Percentiles rank a stretch among this genome's conserved stretches.
Evolutionary conservation across 2,888 invertebrate genomes (phyloP).

Genomic region (Alsophila aescularia): DNA sequence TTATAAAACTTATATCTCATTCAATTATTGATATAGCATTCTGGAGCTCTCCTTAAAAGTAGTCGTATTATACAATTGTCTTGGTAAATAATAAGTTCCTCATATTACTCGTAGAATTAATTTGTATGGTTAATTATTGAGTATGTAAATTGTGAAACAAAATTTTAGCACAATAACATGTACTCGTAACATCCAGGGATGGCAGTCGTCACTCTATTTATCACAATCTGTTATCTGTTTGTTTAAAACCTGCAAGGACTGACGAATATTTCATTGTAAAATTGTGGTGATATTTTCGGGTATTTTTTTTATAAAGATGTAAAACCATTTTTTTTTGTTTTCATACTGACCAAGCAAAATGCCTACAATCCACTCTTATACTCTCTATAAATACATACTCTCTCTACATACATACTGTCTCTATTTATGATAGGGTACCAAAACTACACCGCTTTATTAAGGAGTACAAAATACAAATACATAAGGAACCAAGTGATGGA

Average conservation of each 20-base stretch:
- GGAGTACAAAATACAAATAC: no score
- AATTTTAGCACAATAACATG: slow-evolving; percentile 17
- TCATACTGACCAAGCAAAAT: not conserved
- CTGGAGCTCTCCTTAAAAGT: slow-evolving; percentile 24
- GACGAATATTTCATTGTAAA: slow-evolving; percentile 74
- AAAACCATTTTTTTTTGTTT: slow-evolving; percentile 42
- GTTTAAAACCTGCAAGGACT: slow-evolving; percentile 58
- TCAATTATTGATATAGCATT: no score
- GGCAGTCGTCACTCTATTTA: slow-evolving; percentile 1
- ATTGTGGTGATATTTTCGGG: slow-evolving; percentile 77
- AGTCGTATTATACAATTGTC: slow-evolving; percentile 27
- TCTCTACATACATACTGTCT: no score
- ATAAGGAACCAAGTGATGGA: no score
- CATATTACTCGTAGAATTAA: slow-evolving; percentile 24
- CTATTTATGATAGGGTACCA: no score
- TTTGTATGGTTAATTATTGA: slow-evolving; percentile 21
- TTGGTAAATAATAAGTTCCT: slow-evolving; percentile 27
- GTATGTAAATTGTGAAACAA: no score
- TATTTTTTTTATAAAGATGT: slow-evolving; percentile 72
- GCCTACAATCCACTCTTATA: no score
- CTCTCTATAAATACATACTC: no score
- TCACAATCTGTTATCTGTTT: slow-evolving; percentile 30
- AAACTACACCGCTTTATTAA: no score
- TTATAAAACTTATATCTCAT: no score
- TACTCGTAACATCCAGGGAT: not conserved